Conservation (phyloP, 1,140 invertebrate genomes). For the Drosophila teissieri region DNA sequence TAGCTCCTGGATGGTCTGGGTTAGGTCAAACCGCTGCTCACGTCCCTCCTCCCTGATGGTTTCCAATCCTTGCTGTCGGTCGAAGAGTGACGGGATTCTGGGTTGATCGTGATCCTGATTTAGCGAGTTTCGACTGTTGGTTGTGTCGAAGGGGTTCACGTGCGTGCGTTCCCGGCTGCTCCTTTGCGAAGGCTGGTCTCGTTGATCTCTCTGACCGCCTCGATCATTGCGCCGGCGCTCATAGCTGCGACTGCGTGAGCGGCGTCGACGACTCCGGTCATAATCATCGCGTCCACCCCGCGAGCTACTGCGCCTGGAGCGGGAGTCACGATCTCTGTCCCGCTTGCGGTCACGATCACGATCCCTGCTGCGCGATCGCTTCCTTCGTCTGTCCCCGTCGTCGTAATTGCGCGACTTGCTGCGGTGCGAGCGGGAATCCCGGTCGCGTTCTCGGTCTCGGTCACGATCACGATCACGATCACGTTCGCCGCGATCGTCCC, state of each 20-base stretch:
- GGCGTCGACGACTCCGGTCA: conserved; percentile 52
- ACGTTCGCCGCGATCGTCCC: conserved; percentile 84
- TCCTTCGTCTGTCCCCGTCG: conserved; percentile 62
- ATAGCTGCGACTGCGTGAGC: conserved; percentile 66
- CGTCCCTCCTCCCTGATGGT: conserved; percentile 77
- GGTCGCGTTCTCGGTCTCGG: conserved; percentile 81
- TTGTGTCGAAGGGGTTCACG: conserved; percentile 85
- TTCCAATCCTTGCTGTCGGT: conserved; percentile 65
- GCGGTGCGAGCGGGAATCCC: conserved; percentile 79
- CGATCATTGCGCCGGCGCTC: conserved; percentile 84
- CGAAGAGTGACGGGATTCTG: conserved; percentile 54
- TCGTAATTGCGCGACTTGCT: conserved; percentile 85
- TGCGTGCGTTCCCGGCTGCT: conserved; percentile 84
- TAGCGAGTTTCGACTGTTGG: conserved; percentile 85
- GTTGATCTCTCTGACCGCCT: conserved; percentile 77
- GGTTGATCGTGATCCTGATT: conserved; percentile 50
- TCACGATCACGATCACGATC: conserved; percentile 24
- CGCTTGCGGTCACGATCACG: conserved; percentile 80
- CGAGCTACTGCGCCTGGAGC: conserved; percentile 64
- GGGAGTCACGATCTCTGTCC: conserved; percentile 62
- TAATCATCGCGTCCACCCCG: conserved; percentile 55
- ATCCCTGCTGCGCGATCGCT: conserved; percentile 76
- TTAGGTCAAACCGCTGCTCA: conserved; percentile 71
- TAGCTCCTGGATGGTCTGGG: conserved; percentile 80
- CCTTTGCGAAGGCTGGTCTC: conserved; percentile 83